Evolutionary conservation across 2,888 invertebrate species (phyloP), one percentile per base, ranked within the genome.

Genomic region (Apotomis turbidana): DNA sequence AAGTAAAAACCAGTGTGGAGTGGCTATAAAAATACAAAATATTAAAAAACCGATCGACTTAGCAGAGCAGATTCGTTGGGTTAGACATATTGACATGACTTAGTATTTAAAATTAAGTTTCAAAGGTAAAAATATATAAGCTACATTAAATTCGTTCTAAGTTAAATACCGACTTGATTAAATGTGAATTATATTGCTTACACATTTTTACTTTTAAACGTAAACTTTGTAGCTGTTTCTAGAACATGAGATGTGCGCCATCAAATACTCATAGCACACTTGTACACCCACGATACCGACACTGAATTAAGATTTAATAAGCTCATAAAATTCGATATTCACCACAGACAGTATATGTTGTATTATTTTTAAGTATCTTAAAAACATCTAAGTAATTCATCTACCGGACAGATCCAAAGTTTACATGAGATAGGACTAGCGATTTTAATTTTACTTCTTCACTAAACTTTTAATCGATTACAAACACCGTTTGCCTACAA

Each of bases 251-350:
- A 85, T 87, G 88, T 87, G 86, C 89, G 87, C 84, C 85, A 89
- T 83, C 87, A 84, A 85, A 82, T 54, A 78, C 75, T 79, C 79
- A 83, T 81, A 84, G 83, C 85, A 84, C 81, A 83, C 80, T 83
- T 78, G 79, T 79, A 81, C 78, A 80, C 78, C 83, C 81, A 85
- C 85, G 80, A 83, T 83, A 85, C 84, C 84, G 79, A 83, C 81
- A 87, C 84, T 85, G 86, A 90, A 88, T 89, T 89, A 90, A 90
- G 88, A 89, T 88, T 89, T 89, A 90, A 90, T 93, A 93, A 93
- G 93, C 93, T 93, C 93, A 85, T 93, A 90, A 90, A 91, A 91
- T 93, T 93, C 92, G 93, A 91, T 93, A 90, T 88, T 88, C 88
- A 92, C 92, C 91, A 90, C 91, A 91, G 90, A 92, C 85, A 90